A percentile compares a stretch with the other conserved stretches of the same genome.
Evolutionary conservation across 2,797 vertebrate genomes (phyloP).

Genomic region (Chelon labrosus): DNA sequence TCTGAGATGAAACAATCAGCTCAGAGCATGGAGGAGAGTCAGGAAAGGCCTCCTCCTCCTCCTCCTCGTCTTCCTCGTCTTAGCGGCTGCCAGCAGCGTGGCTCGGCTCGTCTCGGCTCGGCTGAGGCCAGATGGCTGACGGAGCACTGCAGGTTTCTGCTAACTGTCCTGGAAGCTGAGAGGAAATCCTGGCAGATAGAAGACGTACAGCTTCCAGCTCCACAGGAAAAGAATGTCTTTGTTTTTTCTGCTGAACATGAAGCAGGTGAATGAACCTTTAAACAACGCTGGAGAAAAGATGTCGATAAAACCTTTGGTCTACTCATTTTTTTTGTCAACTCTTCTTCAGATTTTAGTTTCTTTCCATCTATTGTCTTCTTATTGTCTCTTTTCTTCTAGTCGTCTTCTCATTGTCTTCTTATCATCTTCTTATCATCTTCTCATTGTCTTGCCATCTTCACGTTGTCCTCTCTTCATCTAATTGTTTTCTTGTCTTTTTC

Average conservation of each 20-base stretch:
- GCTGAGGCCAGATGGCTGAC: constrained; percentile 48
- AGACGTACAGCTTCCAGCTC: not conserved
- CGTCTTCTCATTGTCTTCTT: no score
- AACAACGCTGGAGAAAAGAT: no score
- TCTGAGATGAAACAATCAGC: constrained; percentile 47
- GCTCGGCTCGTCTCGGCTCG: constrained; percentile 23
- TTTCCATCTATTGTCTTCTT: no score
- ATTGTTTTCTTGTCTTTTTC: no score
- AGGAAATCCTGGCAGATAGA: not conserved
- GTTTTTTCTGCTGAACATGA: not conserved
- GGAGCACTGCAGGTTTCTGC: constrained; percentile 8
- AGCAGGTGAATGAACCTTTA: no score
- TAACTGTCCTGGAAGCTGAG: constrained; percentile 6
- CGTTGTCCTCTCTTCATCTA: no score
- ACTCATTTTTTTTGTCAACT: no score
- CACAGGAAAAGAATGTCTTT: not conserved
- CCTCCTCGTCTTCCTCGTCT: constrained; percentile 15
- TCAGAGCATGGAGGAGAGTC: constrained; percentile 17
- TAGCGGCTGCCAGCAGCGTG: constrained; percentile 37
- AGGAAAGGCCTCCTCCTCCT: constrained; percentile 12
- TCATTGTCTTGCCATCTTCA: no score
- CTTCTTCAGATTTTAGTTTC: no score
- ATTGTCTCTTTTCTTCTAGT: no score
- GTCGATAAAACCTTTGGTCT: no score
- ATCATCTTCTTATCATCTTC: no score